Evolutionary conservation across 1,140 invertebrate genomes (phyloP).

Genomic region (Heliconius eleuchia): DNA sequence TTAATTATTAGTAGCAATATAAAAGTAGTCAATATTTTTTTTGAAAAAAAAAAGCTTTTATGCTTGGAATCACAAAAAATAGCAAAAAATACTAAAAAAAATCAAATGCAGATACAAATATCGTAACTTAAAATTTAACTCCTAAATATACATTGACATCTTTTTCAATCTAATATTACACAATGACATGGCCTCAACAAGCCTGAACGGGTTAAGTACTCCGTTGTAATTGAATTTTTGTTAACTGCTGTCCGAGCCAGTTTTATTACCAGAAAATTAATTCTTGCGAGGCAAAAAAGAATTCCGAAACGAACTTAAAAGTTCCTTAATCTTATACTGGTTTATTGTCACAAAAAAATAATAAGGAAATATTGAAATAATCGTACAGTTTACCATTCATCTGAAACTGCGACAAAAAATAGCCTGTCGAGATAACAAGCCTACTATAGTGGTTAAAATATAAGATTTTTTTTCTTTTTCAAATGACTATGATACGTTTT

Average conservation of each 20-base stretch:
- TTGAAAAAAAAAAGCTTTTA: not conserved
- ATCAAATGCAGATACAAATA: no score
- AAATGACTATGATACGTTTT: not conserved
- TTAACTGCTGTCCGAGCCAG: slow-evolving; percentile 45
- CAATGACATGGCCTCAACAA: not conserved
- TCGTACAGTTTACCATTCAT: slow-evolving; percentile 6
- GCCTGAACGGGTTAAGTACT: not conserved
- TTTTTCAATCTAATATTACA: not conserved
- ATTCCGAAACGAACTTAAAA: slow-evolving; percentile 43
- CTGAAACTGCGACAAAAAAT: not conserved
- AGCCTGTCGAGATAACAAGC: not conserved
- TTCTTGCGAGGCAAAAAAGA: slow-evolving; percentile 48
- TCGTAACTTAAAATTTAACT: no score
- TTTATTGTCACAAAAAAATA: slow-evolving; percentile 57
- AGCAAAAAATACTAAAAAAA: no score
- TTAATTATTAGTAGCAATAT: not conserved
- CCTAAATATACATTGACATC: not conserved
- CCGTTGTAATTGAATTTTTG: slow-evolving; percentile 48
- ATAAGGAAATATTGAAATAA: slow-evolving; percentile 43
- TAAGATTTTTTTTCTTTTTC: not conserved
- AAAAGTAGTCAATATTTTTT: not conserved
- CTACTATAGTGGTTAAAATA: not conserved
- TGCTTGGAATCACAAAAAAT: no score
- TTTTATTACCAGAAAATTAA: slow-evolving; percentile 60
- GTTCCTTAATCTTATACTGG: slow-evolving; percentile 46